Evolutionary conservation across 2,797 vertebrate species (phyloP), one percentile per base, ranked within the genome.

Genomic region (Eulemur rubriventer): DNA sequence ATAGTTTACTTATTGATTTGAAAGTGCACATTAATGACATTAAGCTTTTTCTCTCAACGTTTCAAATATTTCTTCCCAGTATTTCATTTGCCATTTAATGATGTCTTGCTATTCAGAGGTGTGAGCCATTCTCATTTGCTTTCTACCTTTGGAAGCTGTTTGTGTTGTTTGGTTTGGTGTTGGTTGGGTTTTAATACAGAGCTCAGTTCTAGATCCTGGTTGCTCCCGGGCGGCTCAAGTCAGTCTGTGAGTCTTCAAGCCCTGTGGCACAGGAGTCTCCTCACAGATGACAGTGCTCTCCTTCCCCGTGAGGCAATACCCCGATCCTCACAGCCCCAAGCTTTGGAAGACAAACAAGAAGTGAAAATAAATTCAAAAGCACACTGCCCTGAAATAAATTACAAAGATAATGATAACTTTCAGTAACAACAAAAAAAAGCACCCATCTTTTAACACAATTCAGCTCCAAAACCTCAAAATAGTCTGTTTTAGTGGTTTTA

Each of bases 331-430:
- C 2, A 91, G 65, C 24, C 55, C 59, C 65, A 89, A 72, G 30
- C 41, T 75, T 94, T 46, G 81, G 65, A 59, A 95, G 70, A 89
- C 65, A 70, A 88, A 81, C 92, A 94, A 88, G 50, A 80, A 87
- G 72, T 30, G 30, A 57, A 67, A 59, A 67, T 82, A 85, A 89
- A 95, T 86, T 94, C 65, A 61, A 91, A 95, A 73, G 73, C 80
- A 92, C 5, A 18, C 75, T 80, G 46, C 35, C 57, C 76, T 89
- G 69, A 82, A 96, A 97, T 61, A 76, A 82, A 96, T 84, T 59
- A 24, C 87, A 72, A 89, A 81, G 94, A 72, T 17, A 84, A 20
- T 30, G 95, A 82, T 38, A 96, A 89, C 75, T 12, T 65, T 80
- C 63, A 30, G 67, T 0, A 35, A 85, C 50, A 52, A 61, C 41